Evolutionary conservation across 2,888 invertebrate species (phyloP), one percentile per base, ranked within the genome.

Genomic region (Drosophila kokeensis): DNA sequence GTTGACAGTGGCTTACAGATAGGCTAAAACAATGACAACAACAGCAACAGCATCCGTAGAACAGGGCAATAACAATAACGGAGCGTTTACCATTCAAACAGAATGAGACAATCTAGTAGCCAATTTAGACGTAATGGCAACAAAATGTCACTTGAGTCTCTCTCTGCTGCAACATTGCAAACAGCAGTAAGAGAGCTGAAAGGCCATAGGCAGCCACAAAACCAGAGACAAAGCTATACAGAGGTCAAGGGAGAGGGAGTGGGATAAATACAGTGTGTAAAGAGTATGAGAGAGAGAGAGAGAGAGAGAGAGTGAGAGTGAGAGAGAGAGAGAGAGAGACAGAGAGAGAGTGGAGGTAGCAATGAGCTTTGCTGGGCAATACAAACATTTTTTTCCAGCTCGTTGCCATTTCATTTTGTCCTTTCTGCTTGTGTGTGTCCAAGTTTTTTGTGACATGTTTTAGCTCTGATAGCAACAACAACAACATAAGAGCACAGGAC

Each of bases 91-190:
- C 85, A 84, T 87, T 84, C 86, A 76, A 79, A 84, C 76, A 71
- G 67, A 84, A 82, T 82, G 79, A 78, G 80, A 77, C 76, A 82
- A 82, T 89, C 76, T 73, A 79, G 74, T 72, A 80, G 88, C 87
- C 88, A 88, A 90, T 90, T 88, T 83, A 79, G 79, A 76, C 73
- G 82, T 88, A 87, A 87, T 86, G 83, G 79, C 83, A 74, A 53
- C 86, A 85, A 71, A 88, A 86, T 88, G 86, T 83, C 80, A 79
- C 79, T 81, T 69, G 67, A 73, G 69, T 68, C 67, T 32, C 21
- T 27, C 18, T 27, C 8, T 55, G 71, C 66, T 63, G 73, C 78
- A 54, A 73, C 76, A 76, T 53, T 68, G 78, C 78, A 76, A 77
- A 76, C 60, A 67, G 77, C 66, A 77, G 67, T 71, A 71, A 76